Evolutionary conservation across 2,888 invertebrate genomes (phyloP), one percentile per base, ranked within the genome.

Genomic region (Diloba caeruleocephala): DNA sequence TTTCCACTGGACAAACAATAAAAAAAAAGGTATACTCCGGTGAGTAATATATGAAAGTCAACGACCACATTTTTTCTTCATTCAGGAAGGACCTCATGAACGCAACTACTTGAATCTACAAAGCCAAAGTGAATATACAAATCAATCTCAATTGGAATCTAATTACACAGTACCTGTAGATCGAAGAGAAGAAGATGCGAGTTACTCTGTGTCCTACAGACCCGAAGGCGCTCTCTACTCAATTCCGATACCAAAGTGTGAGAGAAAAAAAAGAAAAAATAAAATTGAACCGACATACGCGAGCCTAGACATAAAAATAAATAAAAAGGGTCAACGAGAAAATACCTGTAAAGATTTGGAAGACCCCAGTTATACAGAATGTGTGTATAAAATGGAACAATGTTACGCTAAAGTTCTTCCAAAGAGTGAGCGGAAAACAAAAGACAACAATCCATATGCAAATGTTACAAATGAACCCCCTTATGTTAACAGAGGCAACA

Each of bases 291-390:
- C 43, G 14, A 61, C 29, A 8, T 58, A 58, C 21, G 61, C 57
- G 0, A 6, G 21, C n/a, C 6, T 58, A 44, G 4, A 53, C 0
- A 1, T 34, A 1, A 14, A 13, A 14, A 32, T 4, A 3, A 1
- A 14, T 9, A 19, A 1, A 6, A 4, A 2, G 7, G 19, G 10
- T 1, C 14, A 1, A 4, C 43, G 17, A 15, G n/a, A n/a, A n/a
- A 58, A 61, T 6, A 7, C 0, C 3, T 60, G 52, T 6, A 57
- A 43, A 38, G 33, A 53, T 34, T 25, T 42, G 8, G 37, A 60
- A 0, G 57, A 58, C 26, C 61, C 61, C 0, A 61, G 38, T 15
- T 58, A 58, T 44, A 21, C 57, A 3, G 61, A 58, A 26, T n/a
- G 9, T 61, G 3, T 38, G 25, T 14, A n/a, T 4, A 60, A 28